Conservation (phyloP, 2,113 vertebrate species). For the Pelobates fuscus region DNA sequence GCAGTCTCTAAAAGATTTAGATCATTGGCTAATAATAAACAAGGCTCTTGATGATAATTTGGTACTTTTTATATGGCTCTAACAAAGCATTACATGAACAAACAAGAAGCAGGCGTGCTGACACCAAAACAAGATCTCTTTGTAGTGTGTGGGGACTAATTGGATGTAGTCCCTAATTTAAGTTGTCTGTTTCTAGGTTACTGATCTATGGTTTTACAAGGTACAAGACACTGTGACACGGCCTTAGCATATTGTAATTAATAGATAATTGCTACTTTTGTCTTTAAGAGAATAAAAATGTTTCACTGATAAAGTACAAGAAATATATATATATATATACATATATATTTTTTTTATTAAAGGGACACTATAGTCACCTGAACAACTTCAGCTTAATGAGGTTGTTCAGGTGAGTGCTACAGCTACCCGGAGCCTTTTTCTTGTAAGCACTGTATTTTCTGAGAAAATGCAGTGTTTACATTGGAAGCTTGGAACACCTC, state of each 20-base stretch:
- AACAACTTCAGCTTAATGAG: too few species aligned
- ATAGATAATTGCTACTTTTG: constrained; percentile 48
- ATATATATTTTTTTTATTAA: too few species aligned
- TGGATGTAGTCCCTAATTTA: constrained; percentile 48
- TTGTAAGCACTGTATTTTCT: too few species aligned
- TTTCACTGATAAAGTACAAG: constrained; percentile 2
- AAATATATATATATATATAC: constrained; percentile 45
- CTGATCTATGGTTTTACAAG: constrained; percentile 49
- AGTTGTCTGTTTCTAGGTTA: constrained; percentile 50
- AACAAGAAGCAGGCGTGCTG: constrained; percentile 38
- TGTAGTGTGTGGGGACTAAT: constrained; percentile 42
- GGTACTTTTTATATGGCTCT: constrained; percentile 35
- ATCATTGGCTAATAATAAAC: constrained; percentile 43
- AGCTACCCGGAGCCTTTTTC: too few species aligned
- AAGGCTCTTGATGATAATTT: constrained; percentile 34
- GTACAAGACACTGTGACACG: constrained; percentile 38
- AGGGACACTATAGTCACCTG: too few species aligned
- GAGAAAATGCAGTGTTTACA: too few species aligned
- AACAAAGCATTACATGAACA: constrained; percentile 33
- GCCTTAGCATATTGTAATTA: constrained; percentile 47
- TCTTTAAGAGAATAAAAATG: neutral
- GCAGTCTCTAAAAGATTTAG: constrained; percentile 7
- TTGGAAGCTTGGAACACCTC: too few species aligned
- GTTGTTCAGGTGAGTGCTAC: too few species aligned
- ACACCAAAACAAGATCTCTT: constrained; percentile 42